Evolutionary conservation across 2,888 invertebrate genomes (phyloP), one percentile per base, ranked within the genome.

Genomic region (Drosophila mulleri): DNA sequence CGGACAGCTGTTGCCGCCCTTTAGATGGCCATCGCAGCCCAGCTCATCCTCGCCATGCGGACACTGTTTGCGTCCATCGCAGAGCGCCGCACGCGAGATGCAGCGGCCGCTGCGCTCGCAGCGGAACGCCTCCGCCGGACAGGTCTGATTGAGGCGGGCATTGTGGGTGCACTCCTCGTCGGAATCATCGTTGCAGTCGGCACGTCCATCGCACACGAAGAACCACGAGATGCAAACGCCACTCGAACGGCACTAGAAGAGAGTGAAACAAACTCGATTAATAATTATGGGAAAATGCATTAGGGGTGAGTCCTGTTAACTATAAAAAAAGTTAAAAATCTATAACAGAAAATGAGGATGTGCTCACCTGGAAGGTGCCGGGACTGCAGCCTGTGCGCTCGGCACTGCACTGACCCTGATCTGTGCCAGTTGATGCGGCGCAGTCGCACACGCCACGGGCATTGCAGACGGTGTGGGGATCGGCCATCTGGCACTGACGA

Each of bases 151-250:
- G 9, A 90, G 77, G 42, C 92, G 91, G 20, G 88, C 83, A 78
- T 91, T 92, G 70, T 94, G 94, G 87, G 94, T 94, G 91, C 97
- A 97, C 89, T 96, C 96, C 92, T 98, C 98, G 91, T 98, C 98
- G 0, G 97, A 97, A 23, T 96, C 97, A 89, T 98, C 98, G 11
- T 95, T 94, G 90, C 98, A 98, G 91, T 98, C 97, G 74, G 95
- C 94, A 76, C 96, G 95, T 16, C 93, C 91, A 91, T 98, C 98
- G 92, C 98, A 98, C 6, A 98, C 97, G 93, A 97, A 98, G 94
- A 97, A 98, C 97, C 97, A 98, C 85, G 97, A 97, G 90, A 98
- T 96, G 92, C 98, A 98, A 16, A 95, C 94, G 1, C 98, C 98
- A 59, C 96, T 96, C 60, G 96, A 96, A 37, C 96, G 96, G 91